Evolutionary conservation across 2,888 invertebrate species (phyloP), one percentile per base, ranked within the genome.

Genomic region (Ochlodes sylvanus): DNA sequence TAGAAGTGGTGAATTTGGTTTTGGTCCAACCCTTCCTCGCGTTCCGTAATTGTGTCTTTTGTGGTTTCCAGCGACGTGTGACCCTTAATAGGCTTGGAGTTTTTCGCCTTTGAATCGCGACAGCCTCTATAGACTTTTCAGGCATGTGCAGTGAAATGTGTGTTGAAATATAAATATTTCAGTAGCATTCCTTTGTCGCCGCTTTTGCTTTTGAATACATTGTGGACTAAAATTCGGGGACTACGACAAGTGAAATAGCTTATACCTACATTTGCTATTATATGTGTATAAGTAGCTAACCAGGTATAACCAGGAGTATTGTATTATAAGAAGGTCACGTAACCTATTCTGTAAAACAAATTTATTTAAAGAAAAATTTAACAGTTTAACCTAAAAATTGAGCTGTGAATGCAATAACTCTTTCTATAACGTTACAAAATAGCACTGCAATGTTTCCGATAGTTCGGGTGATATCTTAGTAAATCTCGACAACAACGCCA

Each of bases 41-140:
- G 80, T 85, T 82, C 80, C 80, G 81, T 89, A 88, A 90, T 89
- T 88, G 88, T 87, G 88, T 87, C 87, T 88, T 88, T 88, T 89
- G 88, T 87, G 89, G 89, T 88, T 82, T 82, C 81, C 83, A 82
- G 74, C 82, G 77, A 83, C 87, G 86, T 85, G 86, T 85, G 83
- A 80, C 81, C 77, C 76, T 82, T 87, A 89, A 89, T 87, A 83
- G 86, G 79, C 79, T 79, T 76, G 81, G 81, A 79, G 85, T 87
- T 88, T 87, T 85, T 79, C 82, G 79, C 84, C 83, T 87, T 87
- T 86, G 83, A 83, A 77, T 79, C 75, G 77, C 76, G 75, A 74
- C 77, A 78, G 78, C 79, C 76, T 85, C 80, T 83, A 83, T 82
- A 56, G 32, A 54, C 55, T 62, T 56, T 61, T 56, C 62, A 38